phyloP scores from a whole-genome alignment of 2,113 vertebrate species.

The Acrocephalus kingi region DNA sequence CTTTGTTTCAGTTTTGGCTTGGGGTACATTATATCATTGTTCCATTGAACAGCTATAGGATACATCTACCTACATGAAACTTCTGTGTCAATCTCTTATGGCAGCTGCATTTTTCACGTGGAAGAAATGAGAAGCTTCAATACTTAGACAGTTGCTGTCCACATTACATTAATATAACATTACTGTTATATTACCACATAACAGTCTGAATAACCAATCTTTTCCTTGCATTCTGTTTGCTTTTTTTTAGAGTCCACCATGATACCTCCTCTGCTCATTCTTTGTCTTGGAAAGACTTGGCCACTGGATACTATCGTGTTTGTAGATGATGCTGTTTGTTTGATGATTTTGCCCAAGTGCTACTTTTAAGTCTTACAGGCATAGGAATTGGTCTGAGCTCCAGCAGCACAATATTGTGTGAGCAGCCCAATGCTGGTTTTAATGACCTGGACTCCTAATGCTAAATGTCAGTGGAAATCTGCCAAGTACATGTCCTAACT shows the following conservation, averaged over 20 bases:
- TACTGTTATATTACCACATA: too few species aligned
- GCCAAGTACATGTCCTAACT: neutral
- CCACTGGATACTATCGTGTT: rapidly evolving
- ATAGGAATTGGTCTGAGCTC: neutral
- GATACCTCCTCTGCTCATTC: neutral
- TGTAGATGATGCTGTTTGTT: neutral
- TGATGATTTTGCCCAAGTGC: neutral
- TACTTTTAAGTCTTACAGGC: neutral
- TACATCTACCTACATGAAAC: neutral
- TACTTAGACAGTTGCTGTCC: neutral
- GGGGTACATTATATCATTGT: neutral
- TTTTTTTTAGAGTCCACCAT: neutral
- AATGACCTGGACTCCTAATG: neutral
- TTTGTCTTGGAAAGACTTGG: neutral
- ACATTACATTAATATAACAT: neutral
- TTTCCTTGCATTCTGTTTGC: neutral
- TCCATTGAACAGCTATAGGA: neutral
- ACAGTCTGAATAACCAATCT: neutral
- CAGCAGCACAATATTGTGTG: neutral
- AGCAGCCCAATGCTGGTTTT: neutral
- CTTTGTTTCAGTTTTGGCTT: neutral
- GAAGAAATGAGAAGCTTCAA: neutral
- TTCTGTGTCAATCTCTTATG: neutral
- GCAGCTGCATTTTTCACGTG: neutral
- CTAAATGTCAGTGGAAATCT: neutral